Evolutionary conservation across 2,797 vertebrate genomes (phyloP).

Genomic region (Austrolebias charrua): DNA sequence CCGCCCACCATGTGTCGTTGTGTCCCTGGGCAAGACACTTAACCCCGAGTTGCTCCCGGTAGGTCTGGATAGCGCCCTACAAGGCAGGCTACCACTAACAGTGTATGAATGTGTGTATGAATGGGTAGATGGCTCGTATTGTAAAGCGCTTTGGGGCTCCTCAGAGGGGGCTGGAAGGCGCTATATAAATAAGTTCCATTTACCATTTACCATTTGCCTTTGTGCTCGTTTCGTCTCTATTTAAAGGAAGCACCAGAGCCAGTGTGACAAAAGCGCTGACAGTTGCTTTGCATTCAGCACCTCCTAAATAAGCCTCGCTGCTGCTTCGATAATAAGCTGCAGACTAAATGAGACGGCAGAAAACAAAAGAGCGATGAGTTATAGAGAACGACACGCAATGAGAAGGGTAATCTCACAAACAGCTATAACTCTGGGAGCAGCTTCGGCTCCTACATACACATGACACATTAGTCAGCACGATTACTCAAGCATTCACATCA

Average conservation of each 20-base stretch:
- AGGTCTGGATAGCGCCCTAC: too few species aligned
- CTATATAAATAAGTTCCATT: too few species aligned
- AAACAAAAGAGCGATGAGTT: conserved; percentile 26
- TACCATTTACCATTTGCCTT: too few species aligned
- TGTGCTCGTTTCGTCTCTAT: neutral
- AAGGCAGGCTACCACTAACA: too few species aligned
- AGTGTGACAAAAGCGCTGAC: neutral
- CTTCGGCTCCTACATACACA: conserved; percentile 25
- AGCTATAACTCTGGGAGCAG: conserved; percentile 29
- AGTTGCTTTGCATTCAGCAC: conserved; percentile 8
- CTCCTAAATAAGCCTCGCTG: conserved; percentile 17
- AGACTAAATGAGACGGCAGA: conserved; percentile 23
- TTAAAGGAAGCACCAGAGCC: neutral
- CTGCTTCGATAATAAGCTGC: conserved; percentile 22
- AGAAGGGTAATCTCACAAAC: conserved; percentile 26
- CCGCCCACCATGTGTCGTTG: too few species aligned
- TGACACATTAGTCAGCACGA: neutral
- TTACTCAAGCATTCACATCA: neutral
- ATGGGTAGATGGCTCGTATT: too few species aligned
- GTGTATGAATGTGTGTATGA: too few species aligned
- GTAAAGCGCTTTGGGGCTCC: too few species aligned
- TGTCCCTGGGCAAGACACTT: too few species aligned
- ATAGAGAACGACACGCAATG: neutral
- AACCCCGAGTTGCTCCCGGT: too few species aligned
- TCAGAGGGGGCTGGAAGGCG: too few species aligned